A percentile compares a stretch with the other conserved stretches of the same genome.
phyloP scores from a whole-genome alignment of 2,888 invertebrate genomes.

The Sinhomidia bicolor region DNA sequence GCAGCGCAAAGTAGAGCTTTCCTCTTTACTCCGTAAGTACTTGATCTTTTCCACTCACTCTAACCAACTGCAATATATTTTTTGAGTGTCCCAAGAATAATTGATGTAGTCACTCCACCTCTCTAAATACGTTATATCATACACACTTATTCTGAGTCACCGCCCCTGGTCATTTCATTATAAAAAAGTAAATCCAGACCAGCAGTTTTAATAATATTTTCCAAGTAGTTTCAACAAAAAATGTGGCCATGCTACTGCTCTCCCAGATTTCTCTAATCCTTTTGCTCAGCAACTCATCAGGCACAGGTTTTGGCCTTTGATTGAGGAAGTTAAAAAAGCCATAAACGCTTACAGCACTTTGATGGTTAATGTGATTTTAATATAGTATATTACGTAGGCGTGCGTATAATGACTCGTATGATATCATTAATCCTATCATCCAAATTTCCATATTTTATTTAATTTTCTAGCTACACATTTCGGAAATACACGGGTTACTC shows the following conservation, averaged over 20 bases:
- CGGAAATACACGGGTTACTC: no score
- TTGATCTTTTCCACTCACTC: slow-evolving; percentile 48
- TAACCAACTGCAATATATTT: slow-evolving; percentile 32
- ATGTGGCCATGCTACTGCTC: background rate
- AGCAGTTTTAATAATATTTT: slow-evolving; percentile 24
- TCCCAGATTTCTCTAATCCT: background rate
- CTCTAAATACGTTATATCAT: background rate
- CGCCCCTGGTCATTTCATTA: slow-evolving; percentile 7
- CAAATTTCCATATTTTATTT: no score
- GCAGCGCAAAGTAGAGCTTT: background rate
- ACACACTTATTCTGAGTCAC: no score
- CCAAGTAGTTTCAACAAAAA: slow-evolving; percentile 43
- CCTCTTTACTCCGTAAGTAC: slow-evolving; percentile 25
- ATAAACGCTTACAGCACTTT: background rate
- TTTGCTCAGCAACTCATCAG: background rate
- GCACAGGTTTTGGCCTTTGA: background rate
- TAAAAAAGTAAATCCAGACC: background rate
- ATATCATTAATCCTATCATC: no score
- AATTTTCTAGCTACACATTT: no score
- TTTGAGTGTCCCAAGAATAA: slow-evolving; percentile 41
- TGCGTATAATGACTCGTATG: background rate
- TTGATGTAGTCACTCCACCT: slow-evolving; percentile 31
- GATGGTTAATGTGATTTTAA: background rate
- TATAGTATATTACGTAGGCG: background rate
- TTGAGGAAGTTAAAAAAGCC: background rate